Percentiles rank a stretch among this genome's conserved stretches.
These are phyloP conservation scores for Grallaria varia DNA, from an alignment of 2,113 vertebrate genomes.

Conservation along the genomic window DNA sequence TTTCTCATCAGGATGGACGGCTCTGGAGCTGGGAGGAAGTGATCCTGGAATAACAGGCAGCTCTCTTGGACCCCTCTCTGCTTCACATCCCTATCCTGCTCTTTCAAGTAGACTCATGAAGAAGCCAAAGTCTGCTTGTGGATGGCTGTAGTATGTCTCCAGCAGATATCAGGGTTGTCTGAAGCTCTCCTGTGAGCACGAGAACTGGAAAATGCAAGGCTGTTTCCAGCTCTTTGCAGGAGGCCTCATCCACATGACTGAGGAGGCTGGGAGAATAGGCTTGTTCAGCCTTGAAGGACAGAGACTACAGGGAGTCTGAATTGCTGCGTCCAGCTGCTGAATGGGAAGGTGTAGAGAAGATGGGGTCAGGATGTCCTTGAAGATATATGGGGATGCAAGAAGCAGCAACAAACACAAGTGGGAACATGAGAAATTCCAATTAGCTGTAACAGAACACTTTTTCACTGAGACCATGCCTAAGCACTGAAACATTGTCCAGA, in stretches of 20 bases:
- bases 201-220: neutral
- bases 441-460: neutral
- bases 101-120: neutral
- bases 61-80: neutral
- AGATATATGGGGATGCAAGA: neutral
- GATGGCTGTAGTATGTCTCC: neutral
- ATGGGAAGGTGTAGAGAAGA: neutral
- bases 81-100: neutral
- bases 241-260: neutral
- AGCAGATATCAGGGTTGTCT: neutral
- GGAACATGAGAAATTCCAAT: neutral
- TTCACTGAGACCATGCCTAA: neutral
- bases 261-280: neutral
- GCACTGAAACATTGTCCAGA: neutral
- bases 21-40: neutral
- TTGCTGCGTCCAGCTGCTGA: neutral
- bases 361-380: neutral
- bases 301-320: neutral
- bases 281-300: neutral
- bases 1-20: rapidly evolving
- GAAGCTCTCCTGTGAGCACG: neutral
- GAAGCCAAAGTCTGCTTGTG: neutral
- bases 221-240: neutral
- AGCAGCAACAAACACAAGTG: neutral
- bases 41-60: neutral